These are phyloP conservation scores for Paramormyrops hopkinsi DNA, from an alignment of 2,797 vertebrate genomes.

Conservation along the genomic window DNA sequence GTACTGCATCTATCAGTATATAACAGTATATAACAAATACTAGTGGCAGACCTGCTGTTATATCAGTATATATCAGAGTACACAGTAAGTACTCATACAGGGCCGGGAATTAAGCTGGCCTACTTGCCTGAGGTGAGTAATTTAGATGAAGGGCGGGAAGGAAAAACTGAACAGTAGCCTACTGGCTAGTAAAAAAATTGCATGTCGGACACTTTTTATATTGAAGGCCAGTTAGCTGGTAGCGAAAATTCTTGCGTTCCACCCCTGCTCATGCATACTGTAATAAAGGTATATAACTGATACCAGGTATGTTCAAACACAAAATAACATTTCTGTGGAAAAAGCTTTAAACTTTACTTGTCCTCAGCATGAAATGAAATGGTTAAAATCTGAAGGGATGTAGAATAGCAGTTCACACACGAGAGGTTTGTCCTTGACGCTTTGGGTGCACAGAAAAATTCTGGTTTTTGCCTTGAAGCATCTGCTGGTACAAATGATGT, in stretches of 20 bases:
- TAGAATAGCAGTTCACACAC: background rate
- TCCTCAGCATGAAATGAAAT: background rate
- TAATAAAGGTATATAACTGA: background rate
- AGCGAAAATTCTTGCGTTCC: background rate
- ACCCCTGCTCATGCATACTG: background rate
- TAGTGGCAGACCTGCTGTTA: background rate
- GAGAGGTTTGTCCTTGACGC: background rate
- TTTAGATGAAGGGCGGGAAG: background rate
- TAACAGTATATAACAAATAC: background rate
- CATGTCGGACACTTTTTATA: background rate
- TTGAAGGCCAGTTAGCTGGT: background rate
- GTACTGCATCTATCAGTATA: background rate
- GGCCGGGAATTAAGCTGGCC: background rate
- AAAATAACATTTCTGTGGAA: background rate
- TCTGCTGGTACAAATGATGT: background rate
- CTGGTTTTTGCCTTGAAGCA: background rate
- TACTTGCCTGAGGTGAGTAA: background rate
- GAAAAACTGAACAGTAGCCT: background rate
- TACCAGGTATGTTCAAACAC: background rate
- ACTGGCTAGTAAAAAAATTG: background rate
- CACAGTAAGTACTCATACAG: background rate
- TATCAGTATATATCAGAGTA: background rate
- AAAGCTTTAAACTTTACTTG: background rate
- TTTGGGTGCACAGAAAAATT: background rate
- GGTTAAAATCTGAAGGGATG: background rate